Evolutionary conservation across 2,888 invertebrate species (phyloP), one percentile per base, ranked within the genome.

Genomic region (Gymnoscelis rufifasciata): DNA sequence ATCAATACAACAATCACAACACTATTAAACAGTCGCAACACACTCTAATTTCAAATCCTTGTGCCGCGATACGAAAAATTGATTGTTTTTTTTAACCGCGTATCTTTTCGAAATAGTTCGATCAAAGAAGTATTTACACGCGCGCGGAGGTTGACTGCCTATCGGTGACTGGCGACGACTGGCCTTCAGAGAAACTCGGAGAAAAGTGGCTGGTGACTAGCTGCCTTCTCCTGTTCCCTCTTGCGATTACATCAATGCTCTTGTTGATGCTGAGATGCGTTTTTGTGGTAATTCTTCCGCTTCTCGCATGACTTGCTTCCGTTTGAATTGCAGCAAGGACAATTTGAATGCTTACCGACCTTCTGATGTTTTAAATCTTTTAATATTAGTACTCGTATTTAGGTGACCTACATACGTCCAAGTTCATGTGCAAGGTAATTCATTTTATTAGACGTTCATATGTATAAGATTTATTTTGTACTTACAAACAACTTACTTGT

Each of bases 201-300:
- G 87, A 84, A 86, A 84, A 78, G 83, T 76, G 69, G 72, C 49
- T 46, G 3, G 33, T 19, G 8, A n/a, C n/a, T 13, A 6, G 31
- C 38, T 27, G 43, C 26, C 33, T 42, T 42, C 50, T 73, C 75
- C 74, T 71, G 64, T 66, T 59, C 62, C 31, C 14, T 12, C 3
- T 3, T 67, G 69, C 62, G 68, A 75, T 87, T 87, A 86, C 84
- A 84, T 86, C 83, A 82, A 77, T 74, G 68, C 30, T 50, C 38
- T 62, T 64, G 59, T 73, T 68, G 64, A 64, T 67, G 62, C 31
- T 35, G 10, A 62, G 59, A 60, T 43, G 40, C 52, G 54, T 56
- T 43, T 14, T 28, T 42, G 14, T 29, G 28, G 12, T 39, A n/a
- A 6, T 33, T 33, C 13, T 33, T 14, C 8, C 1, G 15, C 14